Evolutionary conservation across 2,113 vertebrate genomes (phyloP).

Genomic region (Rhynchomys soricoides): DNA sequence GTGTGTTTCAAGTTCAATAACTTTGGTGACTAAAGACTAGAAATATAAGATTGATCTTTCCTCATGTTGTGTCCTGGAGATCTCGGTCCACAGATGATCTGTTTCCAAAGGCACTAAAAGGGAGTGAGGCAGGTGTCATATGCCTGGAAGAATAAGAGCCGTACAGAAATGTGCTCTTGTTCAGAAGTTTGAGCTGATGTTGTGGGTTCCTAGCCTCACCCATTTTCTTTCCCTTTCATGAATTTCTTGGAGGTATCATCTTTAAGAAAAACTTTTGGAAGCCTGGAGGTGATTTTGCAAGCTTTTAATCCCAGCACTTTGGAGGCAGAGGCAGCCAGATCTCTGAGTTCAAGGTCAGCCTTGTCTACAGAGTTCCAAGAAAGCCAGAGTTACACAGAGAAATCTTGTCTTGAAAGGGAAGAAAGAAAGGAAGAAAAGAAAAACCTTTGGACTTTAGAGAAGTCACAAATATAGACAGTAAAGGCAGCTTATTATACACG

Average conservation of each 20-base stretch:
- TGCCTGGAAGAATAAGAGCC: slow-evolving; percentile 55
- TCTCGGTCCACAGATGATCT: background rate
- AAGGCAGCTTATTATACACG: background rate
- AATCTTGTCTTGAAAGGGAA: background rate
- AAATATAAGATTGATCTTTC: background rate
- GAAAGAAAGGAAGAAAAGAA: background rate
- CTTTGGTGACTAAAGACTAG: background rate
- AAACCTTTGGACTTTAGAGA: background rate
- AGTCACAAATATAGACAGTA: background rate
- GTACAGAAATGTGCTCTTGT: background rate
- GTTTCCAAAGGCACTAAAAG: slow-evolving; percentile 34
- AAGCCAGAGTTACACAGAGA: background rate
- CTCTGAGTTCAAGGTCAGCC: background rate
- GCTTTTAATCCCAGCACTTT: background rate
- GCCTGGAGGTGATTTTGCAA: background rate
- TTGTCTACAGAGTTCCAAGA: background rate
- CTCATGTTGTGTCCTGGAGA: background rate
- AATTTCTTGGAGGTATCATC: background rate
- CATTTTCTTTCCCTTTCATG: background rate
- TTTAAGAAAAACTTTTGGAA: background rate
- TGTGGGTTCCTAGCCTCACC: background rate
- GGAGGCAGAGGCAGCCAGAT: background rate
- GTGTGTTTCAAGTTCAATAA: background rate
- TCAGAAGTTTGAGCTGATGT: background rate
- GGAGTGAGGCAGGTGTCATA: background rate